Evolutionary conservation across 2,797 vertebrate genomes (phyloP).

Genomic region (Gadopsis marmoratus): DNA sequence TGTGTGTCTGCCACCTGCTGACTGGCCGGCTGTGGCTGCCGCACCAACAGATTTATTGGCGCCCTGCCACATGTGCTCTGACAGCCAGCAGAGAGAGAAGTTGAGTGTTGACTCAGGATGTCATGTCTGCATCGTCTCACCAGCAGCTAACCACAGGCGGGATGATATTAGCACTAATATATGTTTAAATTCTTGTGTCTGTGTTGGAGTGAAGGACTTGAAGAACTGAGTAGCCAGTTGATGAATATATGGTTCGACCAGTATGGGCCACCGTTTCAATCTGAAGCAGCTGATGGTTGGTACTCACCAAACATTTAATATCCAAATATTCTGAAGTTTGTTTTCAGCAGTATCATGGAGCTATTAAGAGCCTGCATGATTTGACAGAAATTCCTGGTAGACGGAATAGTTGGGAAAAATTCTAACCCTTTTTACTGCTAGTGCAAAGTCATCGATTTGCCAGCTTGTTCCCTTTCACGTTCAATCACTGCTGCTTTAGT

Average conservation of each 20-base stretch:
- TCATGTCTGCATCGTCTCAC: conserved; percentile 28
- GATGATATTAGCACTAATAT: conserved; percentile 4
- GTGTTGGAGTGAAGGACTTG: conserved; percentile 1
- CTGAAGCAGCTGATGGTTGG: not conserved
- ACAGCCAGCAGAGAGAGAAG: conserved; percentile 49
- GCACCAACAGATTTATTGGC: conserved; percentile 56
- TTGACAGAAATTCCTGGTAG: not conserved
- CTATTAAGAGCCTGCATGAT: not conserved
- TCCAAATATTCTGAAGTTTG: not conserved
- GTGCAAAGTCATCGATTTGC: conserved; percentile 36
- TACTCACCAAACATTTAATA: not conserved
- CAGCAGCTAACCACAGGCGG: conserved; percentile 21
- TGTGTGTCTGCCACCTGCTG: conserved; percentile 39
- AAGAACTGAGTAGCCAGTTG: not conserved
- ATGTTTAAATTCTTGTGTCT: conserved; percentile 3
- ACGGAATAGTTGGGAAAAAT: conserved; percentile 7
- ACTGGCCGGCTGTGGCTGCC: conserved; percentile 37
- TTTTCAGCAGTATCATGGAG: not conserved
- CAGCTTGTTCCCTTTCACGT: conserved; percentile 9
- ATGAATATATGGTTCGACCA: not conserved
- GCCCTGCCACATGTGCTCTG: conserved; percentile 50
- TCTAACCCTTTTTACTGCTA: conserved; percentile 14
- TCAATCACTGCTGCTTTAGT: conserved; percentile 25
- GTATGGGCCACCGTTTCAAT: not conserved
- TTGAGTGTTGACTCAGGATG: conserved; percentile 47